phyloP scores from a whole-genome alignment of 2,113 vertebrate species.

The Rhinopithecus roxellana region DNA sequence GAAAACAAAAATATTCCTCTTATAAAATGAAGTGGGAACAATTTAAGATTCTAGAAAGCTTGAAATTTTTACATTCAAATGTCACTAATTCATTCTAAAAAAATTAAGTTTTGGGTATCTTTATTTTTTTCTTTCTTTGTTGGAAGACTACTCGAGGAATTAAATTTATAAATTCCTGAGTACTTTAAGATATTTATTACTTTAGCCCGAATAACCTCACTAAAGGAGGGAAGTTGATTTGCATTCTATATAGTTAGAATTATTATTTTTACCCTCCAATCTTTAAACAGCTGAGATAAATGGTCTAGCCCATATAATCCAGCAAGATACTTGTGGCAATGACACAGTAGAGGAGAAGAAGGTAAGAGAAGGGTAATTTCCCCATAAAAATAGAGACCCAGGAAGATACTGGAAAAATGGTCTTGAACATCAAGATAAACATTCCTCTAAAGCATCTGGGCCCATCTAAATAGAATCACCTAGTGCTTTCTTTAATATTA shows the following conservation, averaged over 20 bases:
- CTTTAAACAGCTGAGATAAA: not conserved
- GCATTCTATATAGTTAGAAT: constrained; percentile 22
- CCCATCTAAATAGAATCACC: not conserved
- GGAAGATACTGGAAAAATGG: not conserved
- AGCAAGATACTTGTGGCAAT: not conserved
- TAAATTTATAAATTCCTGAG: not conserved
- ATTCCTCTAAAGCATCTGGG: not conserved
- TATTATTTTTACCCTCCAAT: not conserved
- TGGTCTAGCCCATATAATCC: not conserved
- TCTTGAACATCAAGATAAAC: not conserved
- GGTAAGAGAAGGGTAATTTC: not conserved
- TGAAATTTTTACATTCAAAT: not conserved
- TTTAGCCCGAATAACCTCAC: constrained; percentile 24
- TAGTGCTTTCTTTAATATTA: not conserved
- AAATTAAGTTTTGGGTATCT: not conserved
- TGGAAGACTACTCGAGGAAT: not conserved
- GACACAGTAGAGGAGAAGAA: not conserved
- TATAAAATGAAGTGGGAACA: constrained; percentile 3
- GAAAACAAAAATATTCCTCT: not conserved
- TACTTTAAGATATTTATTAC: not conserved
- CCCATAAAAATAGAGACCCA: not conserved
- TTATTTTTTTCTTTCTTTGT: constrained; percentile 21
- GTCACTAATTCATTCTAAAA: not conserved
- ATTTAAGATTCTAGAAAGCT: not conserved
- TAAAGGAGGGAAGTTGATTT: not conserved